phyloP scores from a whole-genome alignment of 2,888 invertebrate species.

The Xestia xanthographa region DNA sequence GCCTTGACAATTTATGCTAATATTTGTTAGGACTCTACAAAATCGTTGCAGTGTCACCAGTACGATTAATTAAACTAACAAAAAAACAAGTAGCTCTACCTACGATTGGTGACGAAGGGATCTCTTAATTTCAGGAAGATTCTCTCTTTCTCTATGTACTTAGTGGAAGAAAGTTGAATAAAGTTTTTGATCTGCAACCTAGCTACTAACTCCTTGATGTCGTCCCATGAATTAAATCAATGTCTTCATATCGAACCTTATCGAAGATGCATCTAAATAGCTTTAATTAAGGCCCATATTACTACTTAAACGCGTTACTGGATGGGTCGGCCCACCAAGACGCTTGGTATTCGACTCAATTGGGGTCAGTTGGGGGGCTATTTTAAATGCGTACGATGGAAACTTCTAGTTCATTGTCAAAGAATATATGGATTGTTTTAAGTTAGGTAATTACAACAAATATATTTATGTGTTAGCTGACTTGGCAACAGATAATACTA shows the following conservation, averaged over 20 bases:
- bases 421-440: constrained; percentile 20
- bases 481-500: constrained; percentile 15
- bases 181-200: too few species aligned
- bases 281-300: constrained; percentile 42
- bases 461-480: not conserved
- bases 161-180: too few species aligned
- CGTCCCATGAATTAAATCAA: constrained; percentile 8
- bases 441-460: constrained; percentile 8
- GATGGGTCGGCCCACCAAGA: constrained; percentile 43
- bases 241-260: constrained; percentile 5
- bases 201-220: not conserved
- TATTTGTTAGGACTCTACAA: not conserved
- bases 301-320: constrained; percentile 54
- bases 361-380: constrained; percentile 58
- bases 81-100: not conserved
- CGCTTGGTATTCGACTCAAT: constrained; percentile 47
- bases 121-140: not conserved
- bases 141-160: too few species aligned
- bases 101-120: not conserved
- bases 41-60: not conserved
- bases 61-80: not conserved
- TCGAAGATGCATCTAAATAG: constrained; percentile 49
- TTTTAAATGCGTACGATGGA: constrained; percentile 50
- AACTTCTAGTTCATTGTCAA: constrained; percentile 62
- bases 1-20: constrained; percentile 16